Percentiles rank a stretch among this genome's conserved stretches.
Conservation (phyloP, 2,797 vertebrate species). For the Chromobotia macracanthus region DNA sequence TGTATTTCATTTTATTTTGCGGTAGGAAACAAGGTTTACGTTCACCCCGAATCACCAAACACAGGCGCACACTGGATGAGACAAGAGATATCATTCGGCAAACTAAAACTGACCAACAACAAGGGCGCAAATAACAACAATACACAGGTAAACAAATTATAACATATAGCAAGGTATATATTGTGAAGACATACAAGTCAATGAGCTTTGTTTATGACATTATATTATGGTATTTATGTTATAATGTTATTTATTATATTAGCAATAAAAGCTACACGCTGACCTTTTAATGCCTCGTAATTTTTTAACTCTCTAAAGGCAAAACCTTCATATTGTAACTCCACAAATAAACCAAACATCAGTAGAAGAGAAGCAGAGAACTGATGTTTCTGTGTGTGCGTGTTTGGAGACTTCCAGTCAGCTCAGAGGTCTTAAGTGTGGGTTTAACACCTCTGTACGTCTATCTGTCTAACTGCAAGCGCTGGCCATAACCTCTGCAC, state of each 20-base stretch:
- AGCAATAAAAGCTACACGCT: too few species aligned
- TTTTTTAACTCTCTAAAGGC: too few species aligned
- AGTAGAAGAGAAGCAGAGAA: background rate
- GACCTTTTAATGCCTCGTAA: too few species aligned
- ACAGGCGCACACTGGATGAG: constrained; percentile 98
- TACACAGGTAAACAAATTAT: constrained; percentile 83
- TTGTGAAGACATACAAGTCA: too few species aligned
- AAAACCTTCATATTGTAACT: too few species aligned
- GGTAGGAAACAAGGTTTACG: constrained; percentile 94
- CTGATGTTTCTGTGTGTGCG: background rate
- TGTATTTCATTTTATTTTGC: constrained; percentile 8
- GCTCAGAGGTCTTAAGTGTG: constrained; percentile 37
- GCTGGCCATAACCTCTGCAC: constrained; percentile 30
- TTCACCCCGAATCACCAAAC: constrained; percentile 96
- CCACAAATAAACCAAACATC: background rate
- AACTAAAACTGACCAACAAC: constrained; percentile 96
- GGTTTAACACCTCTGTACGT: constrained; percentile 52
- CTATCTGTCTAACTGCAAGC: constrained; percentile 13
- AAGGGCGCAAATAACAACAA: constrained; percentile 97
- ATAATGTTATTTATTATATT: too few species aligned
- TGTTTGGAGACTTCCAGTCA: constrained; percentile 24
- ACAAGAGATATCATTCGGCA: constrained; percentile 97
- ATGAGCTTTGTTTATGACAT: too few species aligned
- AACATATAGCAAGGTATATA: too few species aligned
- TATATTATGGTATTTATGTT: too few species aligned